Percentiles rank a stretch among this genome's conserved stretches.
phyloP scores from a whole-genome alignment of 1,140 invertebrate species.

The Apocrypta bakeri region DNA sequence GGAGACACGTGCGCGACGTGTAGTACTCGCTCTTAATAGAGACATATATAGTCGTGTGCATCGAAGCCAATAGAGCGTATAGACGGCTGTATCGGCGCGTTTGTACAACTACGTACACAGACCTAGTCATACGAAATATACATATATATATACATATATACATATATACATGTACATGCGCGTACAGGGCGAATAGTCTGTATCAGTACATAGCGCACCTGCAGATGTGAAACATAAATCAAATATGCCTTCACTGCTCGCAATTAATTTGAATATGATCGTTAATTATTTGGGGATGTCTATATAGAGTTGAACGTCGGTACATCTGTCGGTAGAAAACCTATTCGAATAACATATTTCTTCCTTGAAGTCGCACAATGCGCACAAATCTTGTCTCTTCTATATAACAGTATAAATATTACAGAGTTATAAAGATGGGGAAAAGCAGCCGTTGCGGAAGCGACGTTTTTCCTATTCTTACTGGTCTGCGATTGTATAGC shows the following conservation, averaged over 20 bases:
- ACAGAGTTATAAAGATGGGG: too few relatives aligned
- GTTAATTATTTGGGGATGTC: too few relatives aligned
- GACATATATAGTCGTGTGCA: neutral
- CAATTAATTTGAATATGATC: too few relatives aligned
- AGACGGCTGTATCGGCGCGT: neutral
- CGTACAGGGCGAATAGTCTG: too few relatives aligned
- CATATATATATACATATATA: too few relatives aligned
- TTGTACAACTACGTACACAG: neutral
- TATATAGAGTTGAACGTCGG: neutral
- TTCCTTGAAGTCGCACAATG: neutral
- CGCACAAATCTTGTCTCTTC: neutral
- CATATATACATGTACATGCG: too few relatives aligned
- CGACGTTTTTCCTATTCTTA: neutral
- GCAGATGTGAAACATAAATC: too few relatives aligned
- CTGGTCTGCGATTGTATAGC: neutral
- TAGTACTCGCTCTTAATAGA: neutral
- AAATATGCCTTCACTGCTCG: too few relatives aligned
- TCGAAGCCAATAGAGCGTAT: constrained; percentile 1
- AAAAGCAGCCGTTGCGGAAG: constrained; percentile 15
- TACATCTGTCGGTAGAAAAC: neutral
- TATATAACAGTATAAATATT: neutral
- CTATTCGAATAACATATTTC: too few relatives aligned
- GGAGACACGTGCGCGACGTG: neutral
- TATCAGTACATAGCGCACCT: too few relatives aligned
- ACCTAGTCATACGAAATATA: neutral